These are phyloP conservation scores for Platynereis dumerilii DNA, from an alignment of 2,888 invertebrate species.

Conservation along the genomic window DNA sequence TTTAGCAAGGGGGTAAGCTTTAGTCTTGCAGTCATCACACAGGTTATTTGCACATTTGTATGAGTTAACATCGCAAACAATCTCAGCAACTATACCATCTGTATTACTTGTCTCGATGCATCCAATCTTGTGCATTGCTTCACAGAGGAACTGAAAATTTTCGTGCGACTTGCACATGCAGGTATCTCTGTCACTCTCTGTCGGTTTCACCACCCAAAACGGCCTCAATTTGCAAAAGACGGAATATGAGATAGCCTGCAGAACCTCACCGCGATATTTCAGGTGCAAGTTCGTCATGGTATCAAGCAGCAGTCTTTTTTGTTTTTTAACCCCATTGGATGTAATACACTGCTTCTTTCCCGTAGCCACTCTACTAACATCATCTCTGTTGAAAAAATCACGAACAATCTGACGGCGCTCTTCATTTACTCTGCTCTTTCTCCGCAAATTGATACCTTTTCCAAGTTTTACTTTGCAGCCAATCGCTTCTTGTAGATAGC, in stretches of 20 bases:
- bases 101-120: too few relatives aligned
- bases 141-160: slow-evolving; percentile 5
- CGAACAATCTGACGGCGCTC: slow-evolving; percentile 7
- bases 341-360: slow-evolving; percentile 35
- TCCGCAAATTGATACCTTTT: too few relatives aligned
- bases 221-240: slow-evolving; percentile 35
- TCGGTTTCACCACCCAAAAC: slow-evolving; percentile 31
- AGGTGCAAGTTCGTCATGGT: slow-evolving; percentile 31
- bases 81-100: too few relatives aligned
- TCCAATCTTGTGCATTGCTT: too few relatives aligned
- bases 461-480: too few relatives aligned
- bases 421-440: too few relatives aligned
- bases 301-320: slow-evolving; percentile 33
- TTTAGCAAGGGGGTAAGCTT: too few relatives aligned
- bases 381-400: slow-evolving; percentile 28
- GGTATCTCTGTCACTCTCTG: background rate
- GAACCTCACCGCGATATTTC: slow-evolving; percentile 29
- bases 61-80: too few relatives aligned
- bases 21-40: too few relatives aligned
- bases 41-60: background rate
- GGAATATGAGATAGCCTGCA: slow-evolving; percentile 27
- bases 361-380: slow-evolving; percentile 34
- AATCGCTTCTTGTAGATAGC: too few relatives aligned
- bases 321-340: slow-evolving; percentile 30
- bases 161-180: slow-evolving; percentile 1